Evolutionary conservation across 2,113 vertebrate genomes (phyloP), one percentile per base, ranked within the genome.

Genomic region (Rousettus leschenaultii): DNA sequence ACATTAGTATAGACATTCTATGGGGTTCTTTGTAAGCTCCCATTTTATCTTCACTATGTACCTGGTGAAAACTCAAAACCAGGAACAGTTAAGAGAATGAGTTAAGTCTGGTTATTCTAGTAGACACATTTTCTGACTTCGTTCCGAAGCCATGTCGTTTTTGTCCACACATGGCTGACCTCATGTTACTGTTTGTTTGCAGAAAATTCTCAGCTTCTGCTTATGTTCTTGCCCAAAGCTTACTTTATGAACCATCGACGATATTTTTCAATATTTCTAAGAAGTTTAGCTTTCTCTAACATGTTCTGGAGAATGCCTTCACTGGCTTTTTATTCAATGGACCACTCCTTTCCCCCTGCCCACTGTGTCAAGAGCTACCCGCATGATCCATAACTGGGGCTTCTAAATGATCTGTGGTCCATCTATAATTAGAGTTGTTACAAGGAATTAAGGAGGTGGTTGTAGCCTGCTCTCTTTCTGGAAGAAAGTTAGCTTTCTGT

Each of bases 251-350:
- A 7, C 33, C 28, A 38, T 48, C 10, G 45, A 0, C 80, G 45
- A 35, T 71, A 77, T 57, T 82, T 26, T 43, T 40, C 33, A 89
- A 22, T 84, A 65, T 87, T 96, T 71, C 48, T 38, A 75, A 91
- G 57, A 57, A 89, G 22, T 0, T 63, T 68, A 75, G 12, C 18
- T 86, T 86, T 48, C 78, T 93, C 21, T 95, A 28, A 33, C 38
- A 28, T 33, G 26, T 8, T 70, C 65, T 86, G 33, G 22, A 48
- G 63, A 79, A 38, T 80, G 79, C 18, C 53, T 86, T 11, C 35
- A 51, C 59, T 40, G 16, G 9, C 18, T 33, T 88, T 55, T 65
- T 40, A 55, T 59, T 85, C 53, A 61, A 16, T 68, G 40, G 33
- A 33, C 26, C 2, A 38, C 9, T 21, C 7, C 2, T 15, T 10